phyloP scores from a whole-genome alignment of 2,888 invertebrate genomes.

The Acrocyrtus sp. region DNA sequence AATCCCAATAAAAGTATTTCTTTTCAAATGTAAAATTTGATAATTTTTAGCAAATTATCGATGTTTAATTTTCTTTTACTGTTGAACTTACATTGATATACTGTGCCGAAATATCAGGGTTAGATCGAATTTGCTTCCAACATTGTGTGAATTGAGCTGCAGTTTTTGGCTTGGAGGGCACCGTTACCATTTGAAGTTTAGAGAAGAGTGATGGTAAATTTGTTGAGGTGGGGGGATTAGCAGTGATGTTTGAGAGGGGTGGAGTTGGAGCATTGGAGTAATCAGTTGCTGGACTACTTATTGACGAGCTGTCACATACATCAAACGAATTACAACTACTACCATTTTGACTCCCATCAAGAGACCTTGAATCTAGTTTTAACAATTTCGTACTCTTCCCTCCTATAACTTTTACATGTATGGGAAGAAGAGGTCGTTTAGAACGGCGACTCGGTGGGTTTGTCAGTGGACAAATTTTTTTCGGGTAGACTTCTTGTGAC shows the following conservation, averaged over 20 bases:
- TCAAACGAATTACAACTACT: slow-evolving; percentile 17
- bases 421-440: slow-evolving; percentile 55
- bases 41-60: neutral
- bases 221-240: slow-evolving; percentile 3
- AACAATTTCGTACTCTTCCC: slow-evolving; percentile 15
- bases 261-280: slow-evolving; percentile 36
- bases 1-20: slow-evolving; percentile 14
- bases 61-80: too few species aligned
- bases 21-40: neutral
- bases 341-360: slow-evolving; percentile 24
- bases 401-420: slow-evolving; percentile 56
- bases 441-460: slow-evolving; percentile 53
- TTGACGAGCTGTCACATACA: slow-evolving; percentile 29
- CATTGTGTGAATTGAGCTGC: slow-evolving; percentile 75
- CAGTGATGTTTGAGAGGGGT: slow-evolving; percentile 3
- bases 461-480: slow-evolving; percentile 47
- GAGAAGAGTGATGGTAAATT: slow-evolving; percentile 40
- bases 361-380: slow-evolving; percentile 14
- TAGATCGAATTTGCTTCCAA: slow-evolving; percentile 73
- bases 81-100: slow-evolving; percentile 72
- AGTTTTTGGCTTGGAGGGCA: slow-evolving; percentile 70
- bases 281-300: slow-evolving; percentile 31
- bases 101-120: slow-evolving; percentile 69
- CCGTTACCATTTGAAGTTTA: slow-evolving; percentile 48
- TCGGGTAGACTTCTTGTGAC: slow-evolving; percentile 49